Conservation (phyloP, 2,888 invertebrate species). For the Flexamia atlantica region DNA sequence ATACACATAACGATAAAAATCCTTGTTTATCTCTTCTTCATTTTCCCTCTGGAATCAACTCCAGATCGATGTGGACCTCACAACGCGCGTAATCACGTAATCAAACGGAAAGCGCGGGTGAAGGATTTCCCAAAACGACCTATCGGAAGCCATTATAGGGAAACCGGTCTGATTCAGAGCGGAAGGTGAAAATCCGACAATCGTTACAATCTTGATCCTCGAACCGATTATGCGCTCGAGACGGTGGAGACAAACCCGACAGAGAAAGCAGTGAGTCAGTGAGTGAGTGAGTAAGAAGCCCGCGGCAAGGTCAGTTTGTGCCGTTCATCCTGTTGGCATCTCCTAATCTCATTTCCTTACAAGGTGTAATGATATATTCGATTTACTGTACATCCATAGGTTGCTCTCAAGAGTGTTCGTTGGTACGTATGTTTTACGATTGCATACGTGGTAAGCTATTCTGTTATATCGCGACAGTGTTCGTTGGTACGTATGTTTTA, state of each 20-base stretch:
- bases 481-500: no score
- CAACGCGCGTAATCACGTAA: neutral
- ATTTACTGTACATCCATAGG: no score
- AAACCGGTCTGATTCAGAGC: conserved; percentile 31
- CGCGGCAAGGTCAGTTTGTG: conserved; percentile 1
- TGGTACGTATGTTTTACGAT: no score
- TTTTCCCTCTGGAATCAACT: no score
- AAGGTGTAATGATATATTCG: no score
- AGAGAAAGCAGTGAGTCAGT: conserved; percentile 28
- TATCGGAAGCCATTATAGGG: conserved; percentile 31
- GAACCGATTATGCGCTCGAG: neutral
- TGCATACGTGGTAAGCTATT: no score
- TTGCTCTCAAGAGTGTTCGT: no score
- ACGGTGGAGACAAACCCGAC: neutral
- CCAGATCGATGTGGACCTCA: no score
- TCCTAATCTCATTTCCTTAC: neutral
- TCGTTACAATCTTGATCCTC: conserved; percentile 2
- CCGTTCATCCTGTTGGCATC: neutral
- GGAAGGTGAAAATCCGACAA: conserved; percentile 31
- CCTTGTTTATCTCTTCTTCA: no score
- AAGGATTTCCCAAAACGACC: conserved; percentile 25
- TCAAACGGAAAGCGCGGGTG: neutral
- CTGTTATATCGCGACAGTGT: no score
- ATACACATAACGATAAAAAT: no score
- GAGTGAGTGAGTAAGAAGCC: neutral